phyloP scores from a whole-genome alignment of 2,888 invertebrate genomes.

The Clusia tigrina region DNA sequence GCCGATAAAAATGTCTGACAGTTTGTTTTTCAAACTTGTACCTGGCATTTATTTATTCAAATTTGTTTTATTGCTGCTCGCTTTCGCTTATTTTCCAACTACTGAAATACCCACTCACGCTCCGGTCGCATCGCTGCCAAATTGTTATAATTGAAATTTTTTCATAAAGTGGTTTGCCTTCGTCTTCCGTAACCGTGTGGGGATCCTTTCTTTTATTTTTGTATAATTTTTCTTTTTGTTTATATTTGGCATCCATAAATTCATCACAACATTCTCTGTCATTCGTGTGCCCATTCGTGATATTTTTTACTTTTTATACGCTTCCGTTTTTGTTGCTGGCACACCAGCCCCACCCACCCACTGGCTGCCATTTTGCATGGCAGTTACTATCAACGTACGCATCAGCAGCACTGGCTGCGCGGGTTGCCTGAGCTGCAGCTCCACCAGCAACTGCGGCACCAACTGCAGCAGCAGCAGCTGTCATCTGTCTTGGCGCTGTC shows the following conservation, averaged over 20 bases:
- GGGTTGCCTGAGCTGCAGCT: background rate
- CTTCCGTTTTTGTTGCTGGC: background rate
- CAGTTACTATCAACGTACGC: background rate
- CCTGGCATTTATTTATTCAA: slow-evolving; percentile 9
- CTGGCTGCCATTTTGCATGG: background rate
- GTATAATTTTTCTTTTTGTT: background rate
- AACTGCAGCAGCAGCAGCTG: background rate
- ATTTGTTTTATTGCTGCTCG: slow-evolving; percentile 36
- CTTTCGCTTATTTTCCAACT: slow-evolving; percentile 30
- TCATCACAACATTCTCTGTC: slow-evolving; percentile 51
- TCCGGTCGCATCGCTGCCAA: no score
- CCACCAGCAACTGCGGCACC: background rate
- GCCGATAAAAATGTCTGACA: slow-evolving; percentile 56
- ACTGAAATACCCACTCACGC: slow-evolving; percentile 39
- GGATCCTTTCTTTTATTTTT: background rate
- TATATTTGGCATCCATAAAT: slow-evolving; percentile 41
- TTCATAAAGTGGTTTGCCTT: background rate
- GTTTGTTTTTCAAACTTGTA: slow-evolving; percentile 42
- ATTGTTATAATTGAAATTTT: background rate
- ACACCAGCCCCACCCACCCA: background rate
- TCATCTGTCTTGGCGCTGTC: slow-evolving; percentile 10
- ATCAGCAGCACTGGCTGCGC: slow-evolving; percentile 5
- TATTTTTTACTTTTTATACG: no score
- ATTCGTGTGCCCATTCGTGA: slow-evolving; percentile 35
- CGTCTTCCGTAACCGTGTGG: background rate